Percentiles rank a stretch among this genome's conserved stretches.
These are phyloP conservation scores for Caloenas nicobarica DNA, from an alignment of 2,113 vertebrate species.

Conservation along the genomic window DNA sequence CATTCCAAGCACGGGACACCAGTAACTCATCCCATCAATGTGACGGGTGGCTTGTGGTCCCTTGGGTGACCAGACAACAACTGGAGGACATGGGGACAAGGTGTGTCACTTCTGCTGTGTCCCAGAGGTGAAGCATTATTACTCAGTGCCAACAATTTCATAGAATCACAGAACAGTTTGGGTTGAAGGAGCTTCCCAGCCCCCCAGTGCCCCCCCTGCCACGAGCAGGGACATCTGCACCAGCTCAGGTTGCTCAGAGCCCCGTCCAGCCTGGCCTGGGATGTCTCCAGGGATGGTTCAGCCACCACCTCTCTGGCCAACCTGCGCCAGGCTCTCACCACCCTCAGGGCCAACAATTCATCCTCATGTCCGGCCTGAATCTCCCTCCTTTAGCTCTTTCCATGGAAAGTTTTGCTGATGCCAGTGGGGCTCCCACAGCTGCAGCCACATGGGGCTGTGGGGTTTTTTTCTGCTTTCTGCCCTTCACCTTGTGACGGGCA, in stretches of 20 bases:
- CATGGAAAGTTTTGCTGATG: background rate
- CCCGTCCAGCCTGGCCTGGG: no score
- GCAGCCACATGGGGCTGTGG: rapidly evolving
- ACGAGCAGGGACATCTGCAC: no score
- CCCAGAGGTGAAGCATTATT: background rate
- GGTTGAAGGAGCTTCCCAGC: no score
- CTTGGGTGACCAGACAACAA: rapidly evolving
- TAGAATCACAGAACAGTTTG: no score
- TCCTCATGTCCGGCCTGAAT: no score
- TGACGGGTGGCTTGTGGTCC: rapidly evolving
- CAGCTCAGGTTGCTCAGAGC: no score
- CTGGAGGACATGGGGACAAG: background rate
- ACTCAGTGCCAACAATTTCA: background rate
- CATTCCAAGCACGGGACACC: rapidly evolving
- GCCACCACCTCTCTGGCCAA: no score
- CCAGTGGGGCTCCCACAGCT: background rate
- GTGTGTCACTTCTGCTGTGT: rapidly evolving
- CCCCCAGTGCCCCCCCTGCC: no score
- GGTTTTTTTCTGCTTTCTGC: background rate
- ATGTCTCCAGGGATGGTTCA: no score
- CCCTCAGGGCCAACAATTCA: no score
- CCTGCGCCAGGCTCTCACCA: no score
- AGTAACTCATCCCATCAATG: rapidly evolving
- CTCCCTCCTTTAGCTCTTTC: background rate
- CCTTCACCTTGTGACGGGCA: background rate